Conservation (phyloP, 1,140 invertebrate species). For the Drosophila rhopaloa region DNA sequence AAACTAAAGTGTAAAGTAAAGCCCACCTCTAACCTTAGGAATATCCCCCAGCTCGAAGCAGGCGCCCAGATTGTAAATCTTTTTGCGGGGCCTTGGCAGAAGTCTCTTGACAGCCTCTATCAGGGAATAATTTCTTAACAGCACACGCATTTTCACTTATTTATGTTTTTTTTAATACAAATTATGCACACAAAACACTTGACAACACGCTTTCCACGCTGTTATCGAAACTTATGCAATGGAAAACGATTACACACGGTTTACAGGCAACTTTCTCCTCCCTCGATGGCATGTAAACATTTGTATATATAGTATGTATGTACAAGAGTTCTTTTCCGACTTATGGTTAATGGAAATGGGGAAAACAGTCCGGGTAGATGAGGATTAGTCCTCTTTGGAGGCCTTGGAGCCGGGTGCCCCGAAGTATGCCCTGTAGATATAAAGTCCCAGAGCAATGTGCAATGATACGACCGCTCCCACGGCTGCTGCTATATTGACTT, state of each 20-base stretch:
- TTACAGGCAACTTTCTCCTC: conserved; percentile 50
- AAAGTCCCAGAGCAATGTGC: conserved; percentile 90
- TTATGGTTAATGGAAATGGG: conserved; percentile 58
- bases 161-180: conserved; percentile 45
- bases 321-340: conserved; percentile 52
- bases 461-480: conserved; percentile 89
- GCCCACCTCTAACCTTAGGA: conserved; percentile 50
- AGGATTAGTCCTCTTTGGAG: conserved; percentile 41
- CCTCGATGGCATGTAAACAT: conserved; percentile 41
- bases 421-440: conserved; percentile 91
- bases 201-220: conserved; percentile 42
- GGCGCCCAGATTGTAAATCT: conserved; percentile 73
- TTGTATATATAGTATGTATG: conserved; percentile 34
- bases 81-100: conserved; percentile 41
- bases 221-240: conserved; percentile 76
- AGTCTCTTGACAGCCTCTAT: conserved; percentile 42
- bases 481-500: conserved; percentile 91
- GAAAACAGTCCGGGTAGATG: conserved; percentile 34
- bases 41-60: conserved; percentile 68
- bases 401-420: conserved; percentile 76
- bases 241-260: conserved; percentile 55
- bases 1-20: neutral
- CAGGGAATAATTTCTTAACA: conserved; percentile 45
- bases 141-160: conserved; percentile 41
- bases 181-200: conserved; percentile 43